phyloP scores from a whole-genome alignment of 2,113 vertebrate genomes.

The Struthio camelus region DNA sequence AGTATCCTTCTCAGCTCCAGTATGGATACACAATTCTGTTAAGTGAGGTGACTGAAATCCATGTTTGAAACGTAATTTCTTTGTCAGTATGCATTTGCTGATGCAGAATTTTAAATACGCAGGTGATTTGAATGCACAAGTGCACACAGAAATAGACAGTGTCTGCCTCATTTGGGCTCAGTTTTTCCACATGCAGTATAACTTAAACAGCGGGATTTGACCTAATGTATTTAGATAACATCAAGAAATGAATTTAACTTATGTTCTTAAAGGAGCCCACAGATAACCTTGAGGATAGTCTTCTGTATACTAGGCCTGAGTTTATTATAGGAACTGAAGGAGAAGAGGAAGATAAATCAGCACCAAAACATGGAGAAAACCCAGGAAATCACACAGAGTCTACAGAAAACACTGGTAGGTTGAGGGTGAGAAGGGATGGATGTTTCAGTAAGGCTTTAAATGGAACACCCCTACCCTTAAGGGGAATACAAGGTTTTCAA shows the following conservation, averaged over 20 bases:
- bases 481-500: background rate
- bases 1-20: background rate
- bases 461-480: background rate
- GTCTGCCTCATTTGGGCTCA: background rate
- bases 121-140: background rate
- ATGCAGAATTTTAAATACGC: background rate
- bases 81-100: background rate
- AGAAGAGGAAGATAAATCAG: conserved; percentile 83
- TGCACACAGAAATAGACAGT: background rate
- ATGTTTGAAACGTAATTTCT: background rate
- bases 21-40: background rate
- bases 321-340: conserved; percentile 84
- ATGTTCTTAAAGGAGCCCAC: conserved; percentile 87
- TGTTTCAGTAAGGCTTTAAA: background rate
- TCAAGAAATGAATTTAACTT: conserved; percentile 17
- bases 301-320: conserved; percentile 87
- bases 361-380: conserved; percentile 80
- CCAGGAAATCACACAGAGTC: conserved; percentile 77
- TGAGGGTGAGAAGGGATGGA: background rate
- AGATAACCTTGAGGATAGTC: conserved; percentile 93
- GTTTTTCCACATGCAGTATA: background rate
- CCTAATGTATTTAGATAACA: background rate
- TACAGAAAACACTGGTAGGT: conserved; percentile 82
- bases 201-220: background rate
- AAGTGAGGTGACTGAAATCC: background rate